phyloP scores from a whole-genome alignment of 2,888 invertebrate genomes.

The Epinotia demarniana region DNA sequence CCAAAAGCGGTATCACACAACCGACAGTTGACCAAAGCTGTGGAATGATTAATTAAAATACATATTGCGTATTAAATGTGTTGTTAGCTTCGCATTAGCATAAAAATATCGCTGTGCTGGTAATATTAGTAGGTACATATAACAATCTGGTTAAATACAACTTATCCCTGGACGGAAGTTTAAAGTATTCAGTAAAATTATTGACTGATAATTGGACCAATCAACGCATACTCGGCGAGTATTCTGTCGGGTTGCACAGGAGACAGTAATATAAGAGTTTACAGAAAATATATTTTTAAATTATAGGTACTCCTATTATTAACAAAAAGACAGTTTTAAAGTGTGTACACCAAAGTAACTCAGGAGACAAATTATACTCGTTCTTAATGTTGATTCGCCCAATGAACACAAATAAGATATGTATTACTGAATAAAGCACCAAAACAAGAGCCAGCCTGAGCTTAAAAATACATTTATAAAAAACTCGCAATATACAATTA shows the following conservation, averaged over 20 bases:
- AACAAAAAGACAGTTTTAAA: background rate
- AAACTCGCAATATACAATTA: background rate
- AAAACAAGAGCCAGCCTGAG: background rate
- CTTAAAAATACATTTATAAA: background rate
- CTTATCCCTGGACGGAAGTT: constrained; percentile 5
- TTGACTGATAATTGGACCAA: background rate
- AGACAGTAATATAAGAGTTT: background rate
- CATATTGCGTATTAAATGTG: background rate
- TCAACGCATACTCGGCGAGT: background rate
- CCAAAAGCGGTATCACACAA: constrained; percentile 1
- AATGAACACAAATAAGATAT: background rate
- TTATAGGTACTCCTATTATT: no score
- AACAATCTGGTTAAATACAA: background rate
- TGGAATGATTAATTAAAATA: background rate
- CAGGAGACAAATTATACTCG: background rate
- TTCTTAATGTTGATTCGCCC: background rate
- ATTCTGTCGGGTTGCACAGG: background rate
- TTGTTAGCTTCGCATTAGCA: background rate
- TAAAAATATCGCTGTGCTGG: background rate
- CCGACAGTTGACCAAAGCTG: background rate
- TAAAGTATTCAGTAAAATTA: background rate
- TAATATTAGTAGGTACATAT: background rate
- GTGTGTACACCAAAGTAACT: background rate
- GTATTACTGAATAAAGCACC: background rate
- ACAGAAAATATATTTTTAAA: background rate